Evolutionary conservation across 2,113 vertebrate genomes (phyloP), one percentile per base, ranked within the genome.

Genomic region (Calyptommatus sinebrachiatus): DNA sequence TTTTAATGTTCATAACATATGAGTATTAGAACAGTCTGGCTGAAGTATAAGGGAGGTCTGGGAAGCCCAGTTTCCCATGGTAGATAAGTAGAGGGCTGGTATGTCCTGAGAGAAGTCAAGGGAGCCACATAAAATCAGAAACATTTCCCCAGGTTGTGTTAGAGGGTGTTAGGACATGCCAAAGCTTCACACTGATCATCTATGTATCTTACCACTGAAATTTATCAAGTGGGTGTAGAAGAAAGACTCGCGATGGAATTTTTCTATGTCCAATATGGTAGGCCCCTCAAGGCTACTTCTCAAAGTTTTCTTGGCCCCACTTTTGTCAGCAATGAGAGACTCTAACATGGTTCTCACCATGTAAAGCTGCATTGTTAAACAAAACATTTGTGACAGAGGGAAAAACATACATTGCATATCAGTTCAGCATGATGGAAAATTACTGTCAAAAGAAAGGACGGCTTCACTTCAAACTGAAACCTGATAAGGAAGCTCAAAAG

Each of bases 331-430:
- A 91, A 97, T 95, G 94, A 97, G 96, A 88, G 96, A 97, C 94
- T 97, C 97, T 93, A 97, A 95, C 97, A 97, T 97, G 86, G 96
- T 97, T 95, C 96, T 95, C 94, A 97, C 96, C 96, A 97, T 97
- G 91, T 97, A 97, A 86, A 97, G 95, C 96, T 97, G 94, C 72
- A 87, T 92, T 86, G 90, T 92, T 92, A 91, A 88, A 84, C 90
- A 91, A 88, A 93, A 88, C 90, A 90, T 88, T 89, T 41, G 86
- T 4, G 82, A 89, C 88, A 92, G 90, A 73, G 88, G 82, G 12
- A 83, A 81, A 92, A 93, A 90, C 86, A 94, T 73, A 95, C 84
- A 93, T 0, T 88, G 93, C 78, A 89, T 80, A 90, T 95, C 94
- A 96, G 94, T 95, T 67, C 88, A 68, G 82, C 86, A 87, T 85